Evolutionary conservation across 2,113 vertebrate species (phyloP), one percentile per base, ranked within the genome.

Genomic region (Colinus virginianus): DNA sequence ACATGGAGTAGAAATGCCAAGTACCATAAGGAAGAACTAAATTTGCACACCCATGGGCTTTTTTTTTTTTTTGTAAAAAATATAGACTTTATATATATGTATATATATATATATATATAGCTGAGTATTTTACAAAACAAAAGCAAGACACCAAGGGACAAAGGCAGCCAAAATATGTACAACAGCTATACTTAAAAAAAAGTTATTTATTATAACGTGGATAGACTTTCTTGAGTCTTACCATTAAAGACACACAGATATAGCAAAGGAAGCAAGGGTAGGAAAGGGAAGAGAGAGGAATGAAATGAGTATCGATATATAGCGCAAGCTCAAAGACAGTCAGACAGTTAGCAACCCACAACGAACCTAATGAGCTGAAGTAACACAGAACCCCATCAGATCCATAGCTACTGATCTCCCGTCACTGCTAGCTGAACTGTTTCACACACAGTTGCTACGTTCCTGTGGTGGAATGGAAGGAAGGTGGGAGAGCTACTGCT

Each of bases 171-270:
- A 98, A 97, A 97, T 98, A 98, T 97, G 96, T 98, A 98, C 97
- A 97, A 97, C 97, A 93, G 97, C 94, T 97, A 97, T 94, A 98
- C 97, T 98, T 91, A 91, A 97, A 98, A 96, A 88, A 91, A 94
- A 94, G 95, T 97, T 98, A 98, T 98, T 98, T 98, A 98, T 98
- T 98, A 97, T 98, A 98, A 98, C 97, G 98, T 97, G 98, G 98
- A 98, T 98, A 98, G 98, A 98, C 98, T 98, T 98, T 98, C 97
- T 98, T 98, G 97, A 98, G 98, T 98, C 98, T 98, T 98, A 98
- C 98, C 98, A 98, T 98, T 96, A 98, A 98, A 98, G 98, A 98
- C 98, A 98, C 97, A 98, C 98, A 98, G 98, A 98, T 97, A 98
- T 95, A 98, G 98, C 98, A 98, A 97, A 97, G 98, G 98, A 98